Evolutionary conservation across 2,113 vertebrate species (phyloP), one percentile per base, ranked within the genome.

Genomic region (Alouatta palliata): DNA sequence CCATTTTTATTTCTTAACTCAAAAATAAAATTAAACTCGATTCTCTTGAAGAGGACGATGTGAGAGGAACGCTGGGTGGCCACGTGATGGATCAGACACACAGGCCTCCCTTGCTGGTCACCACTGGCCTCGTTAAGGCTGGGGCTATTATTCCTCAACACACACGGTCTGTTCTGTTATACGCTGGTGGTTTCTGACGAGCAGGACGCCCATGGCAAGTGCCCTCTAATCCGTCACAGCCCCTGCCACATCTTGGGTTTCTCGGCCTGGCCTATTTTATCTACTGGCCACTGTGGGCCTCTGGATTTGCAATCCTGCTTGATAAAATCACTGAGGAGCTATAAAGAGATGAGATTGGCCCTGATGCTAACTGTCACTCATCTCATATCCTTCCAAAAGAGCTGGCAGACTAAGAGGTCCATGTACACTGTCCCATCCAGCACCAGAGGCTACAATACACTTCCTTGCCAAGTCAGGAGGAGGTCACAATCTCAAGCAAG

Each of bases 401-500:
- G 14, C 27, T 21, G 23, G 35, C 81, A 32, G 40, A 56, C 19
- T 1, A 61, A 23, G 5, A 70, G 45, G 75, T 5, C 79, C 70
- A 73, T 1, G 3, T 58, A 73, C 35, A 16, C 14, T 2, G 7
- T 6, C 30, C 32, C 5, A 0, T 4, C 12, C 25, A n/a, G 23
- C 90, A 75, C 43, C 47, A 40, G 25, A 40, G 49, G 61, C 17
- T n/a, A 35, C 20, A 30, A 14, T 27, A 68, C 2, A 16, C 49
- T 40, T 77, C 58, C 52, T 37, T 84, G 30, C 82, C 21, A 52
- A n/a, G 35, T 43, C 61, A 47, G 12, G 32, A 80, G 54, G 40
- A 84, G 14, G n/a, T 30, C 83, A 91, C 25, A 30, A 23, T 19
- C 70, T 90, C 86, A 64, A 87, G 71, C 66, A 70, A 87, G 87